Base-by-base conservation (phyloP, 92 coral and sea anemone species). In the Epizoanthus ramosus region DNA sequence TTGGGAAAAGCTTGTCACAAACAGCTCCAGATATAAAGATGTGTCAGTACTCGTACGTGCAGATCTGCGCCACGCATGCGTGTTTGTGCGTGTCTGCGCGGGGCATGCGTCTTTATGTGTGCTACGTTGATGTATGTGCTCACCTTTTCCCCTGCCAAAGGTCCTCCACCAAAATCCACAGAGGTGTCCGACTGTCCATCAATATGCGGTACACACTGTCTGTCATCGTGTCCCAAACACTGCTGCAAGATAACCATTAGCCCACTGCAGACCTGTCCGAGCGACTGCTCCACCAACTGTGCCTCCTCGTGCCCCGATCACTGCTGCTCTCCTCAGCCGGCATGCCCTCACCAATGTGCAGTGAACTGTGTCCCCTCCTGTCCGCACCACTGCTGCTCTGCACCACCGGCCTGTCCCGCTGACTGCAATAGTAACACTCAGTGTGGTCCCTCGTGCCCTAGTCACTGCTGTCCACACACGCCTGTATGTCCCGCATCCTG, bases 181-280 rank as follows among this genome's bases (percentile, higher is more conserved):
- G 82, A 39, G 35, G 57, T 39, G 23, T 43, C 52, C 17, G 71
- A 77, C 43, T 77, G 82, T 61, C 82, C 82, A 8, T 77, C 82
- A 39, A 45, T 77, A 63, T 77, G 82, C 37, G 59, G 58, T 0
- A 77, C 82, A 12, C 70, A 61, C 59, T 77, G 82, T 63, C 57
- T 41, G 3, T 57, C 70, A 14, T 18, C 82, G 14, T 77, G 82
- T 77, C 82, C 82, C 24, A 19, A 43, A n/a, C 60, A 23, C 23
- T 77, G 82, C 71, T 77, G 82, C 54, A 77, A 77, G 16, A 23
- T 77, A 9, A 61, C 58, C 6, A 14, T 43, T 70, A 77, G 17
- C 61, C 71, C 82, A 9, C 18, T 67, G 19, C 39, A 15, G 56
- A 35, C 54, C n/a, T 77, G 82, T 16, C 71, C 82, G 5, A 24